These are phyloP conservation scores for Drosophila differens DNA, from an alignment of 2,888 invertebrate species.

Conservation along the genomic window DNA sequence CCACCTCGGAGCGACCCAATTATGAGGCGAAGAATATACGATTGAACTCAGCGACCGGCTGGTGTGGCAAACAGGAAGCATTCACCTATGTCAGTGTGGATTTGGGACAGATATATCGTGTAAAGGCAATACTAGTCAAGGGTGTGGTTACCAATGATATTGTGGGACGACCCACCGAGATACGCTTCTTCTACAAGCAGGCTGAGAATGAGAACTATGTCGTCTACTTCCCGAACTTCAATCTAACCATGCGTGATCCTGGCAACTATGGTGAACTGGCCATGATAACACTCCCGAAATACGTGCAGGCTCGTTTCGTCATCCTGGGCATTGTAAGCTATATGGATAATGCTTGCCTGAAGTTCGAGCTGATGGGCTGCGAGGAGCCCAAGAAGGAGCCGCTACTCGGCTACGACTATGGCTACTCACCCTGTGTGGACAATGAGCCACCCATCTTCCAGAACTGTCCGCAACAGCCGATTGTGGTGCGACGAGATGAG, in stretches of 20 bases:
- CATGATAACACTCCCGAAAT: conserved; percentile 97
- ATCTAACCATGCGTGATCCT: conserved; percentile 97
- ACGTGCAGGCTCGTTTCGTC: conserved; percentile 96
- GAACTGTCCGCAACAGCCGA: conserved; percentile 97
- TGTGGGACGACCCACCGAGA: conserved; percentile 97
- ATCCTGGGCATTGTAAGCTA: conserved; percentile 98
- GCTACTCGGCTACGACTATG: conserved; percentile 95
- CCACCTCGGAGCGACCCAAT: conserved; percentile 96
- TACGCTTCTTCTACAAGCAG: conserved; percentile 98
- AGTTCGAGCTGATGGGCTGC: conserved; percentile 98
- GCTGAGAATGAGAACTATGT: conserved; percentile 97
- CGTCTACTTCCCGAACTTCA: conserved; percentile 98
- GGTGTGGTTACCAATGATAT: conserved; percentile 98
- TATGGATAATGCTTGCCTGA: conserved; percentile 97
- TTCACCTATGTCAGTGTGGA: conserved; percentile 98
- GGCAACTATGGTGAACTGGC: conserved; percentile 98
- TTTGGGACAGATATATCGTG: conserved; percentile 95
- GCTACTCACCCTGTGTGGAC: conserved; percentile 97
- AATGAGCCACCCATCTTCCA: conserved; percentile 98
- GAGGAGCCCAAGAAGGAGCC: conserved; percentile 94
- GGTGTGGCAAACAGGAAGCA: conserved; percentile 98
- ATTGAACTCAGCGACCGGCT: conserved; percentile 96
- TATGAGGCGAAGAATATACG: conserved; percentile 96
- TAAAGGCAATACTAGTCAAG: conserved; percentile 96
- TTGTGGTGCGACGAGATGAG: conserved; percentile 94